Evolutionary conservation across 2,797 vertebrate genomes (phyloP).

Genomic region (Microchirus variegatus): DNA sequence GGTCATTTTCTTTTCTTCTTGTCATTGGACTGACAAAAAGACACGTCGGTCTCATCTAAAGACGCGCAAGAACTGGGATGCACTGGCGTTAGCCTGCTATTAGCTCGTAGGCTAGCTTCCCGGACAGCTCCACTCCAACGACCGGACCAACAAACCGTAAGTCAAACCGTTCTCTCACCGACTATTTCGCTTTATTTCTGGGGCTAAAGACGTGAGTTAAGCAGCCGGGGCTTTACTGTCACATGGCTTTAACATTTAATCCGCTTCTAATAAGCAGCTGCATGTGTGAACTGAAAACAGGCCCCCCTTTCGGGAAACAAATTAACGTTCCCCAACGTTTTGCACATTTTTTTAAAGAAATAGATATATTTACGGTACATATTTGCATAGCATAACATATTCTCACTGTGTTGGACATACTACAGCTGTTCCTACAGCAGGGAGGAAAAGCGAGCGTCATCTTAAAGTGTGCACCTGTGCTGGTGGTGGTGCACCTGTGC

Average conservation of each 20-base stretch:
- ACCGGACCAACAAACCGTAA: slow-evolving; percentile 73
- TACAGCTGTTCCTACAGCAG: not conserved
- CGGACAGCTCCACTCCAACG: slow-evolving; percentile 43
- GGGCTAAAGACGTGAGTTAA: too few species aligned
- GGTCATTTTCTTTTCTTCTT: not conserved
- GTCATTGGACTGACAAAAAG: slow-evolving; percentile 18
- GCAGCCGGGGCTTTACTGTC: not conserved
- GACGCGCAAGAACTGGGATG: slow-evolving; percentile 62
- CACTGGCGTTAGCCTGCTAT: slow-evolving; percentile 60
- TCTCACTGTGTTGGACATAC: not conserved
- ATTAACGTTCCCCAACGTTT: not conserved
- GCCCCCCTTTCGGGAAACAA: slow-evolving; percentile 16
- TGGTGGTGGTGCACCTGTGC: slow-evolving; percentile 58
- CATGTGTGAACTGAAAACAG: slow-evolving; percentile 25
- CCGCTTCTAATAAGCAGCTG: slow-evolving; percentile 34
- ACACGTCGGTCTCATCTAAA: slow-evolving; percentile 19
- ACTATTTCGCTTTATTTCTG: not conserved
- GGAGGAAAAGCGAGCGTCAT: not conserved
- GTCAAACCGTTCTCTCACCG: slow-evolving; percentile 15
- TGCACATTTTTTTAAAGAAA: not conserved
- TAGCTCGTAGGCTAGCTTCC: slow-evolving; percentile 68
- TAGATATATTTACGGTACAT: not conserved
- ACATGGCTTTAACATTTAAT: slow-evolving; percentile 5
- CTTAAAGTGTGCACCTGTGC: slow-evolving; percentile 52
- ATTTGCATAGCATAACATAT: too few species aligned